A percentile compares a stretch with the other conserved stretches of the same genome.
Conservation (phyloP, 92 coral and sea anemone genomes). For the Blastomussa wellsi region DNA sequence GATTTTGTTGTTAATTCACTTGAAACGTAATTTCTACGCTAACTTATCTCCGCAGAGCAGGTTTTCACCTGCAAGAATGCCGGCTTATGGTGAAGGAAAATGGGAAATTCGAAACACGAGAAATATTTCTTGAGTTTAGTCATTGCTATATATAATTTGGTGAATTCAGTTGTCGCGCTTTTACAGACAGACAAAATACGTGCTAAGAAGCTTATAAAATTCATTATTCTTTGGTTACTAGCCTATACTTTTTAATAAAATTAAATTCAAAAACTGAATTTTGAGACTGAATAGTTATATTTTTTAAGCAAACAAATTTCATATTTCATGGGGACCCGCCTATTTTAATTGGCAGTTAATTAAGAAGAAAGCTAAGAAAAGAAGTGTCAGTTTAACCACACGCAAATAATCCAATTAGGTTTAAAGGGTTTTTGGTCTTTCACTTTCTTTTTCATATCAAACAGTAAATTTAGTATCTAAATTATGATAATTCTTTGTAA, state of each 20-base stretch:
- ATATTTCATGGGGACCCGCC: constrained; percentile 12
- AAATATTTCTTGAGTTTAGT: constrained; percentile 3
- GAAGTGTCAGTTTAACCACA: background rate
- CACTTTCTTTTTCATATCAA: background rate
- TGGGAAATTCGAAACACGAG: constrained; percentile 4
- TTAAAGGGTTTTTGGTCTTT: background rate
- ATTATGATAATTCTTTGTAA: background rate
- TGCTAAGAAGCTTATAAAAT: background rate
- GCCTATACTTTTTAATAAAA: background rate
- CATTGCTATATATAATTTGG: background rate
- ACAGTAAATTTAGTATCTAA: background rate
- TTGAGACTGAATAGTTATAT: background rate
- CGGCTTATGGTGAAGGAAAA: background rate
- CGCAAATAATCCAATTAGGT: constrained; percentile 13
- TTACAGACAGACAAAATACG: background rate
- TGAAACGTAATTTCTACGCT: background rate
- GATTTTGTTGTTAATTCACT: background rate
- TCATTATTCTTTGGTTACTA: background rate
- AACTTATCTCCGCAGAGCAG: background rate
- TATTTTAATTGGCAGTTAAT: constrained; percentile 11
- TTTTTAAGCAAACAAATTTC: background rate
- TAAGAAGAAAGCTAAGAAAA: constrained; percentile 14
- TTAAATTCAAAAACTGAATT: constrained; percentile 3
- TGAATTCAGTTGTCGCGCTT: background rate
- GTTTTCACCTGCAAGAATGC: background rate